Evolutionary conservation across 2,113 vertebrate species (phyloP).

Genomic region (Hydropotes inermis): DNA sequence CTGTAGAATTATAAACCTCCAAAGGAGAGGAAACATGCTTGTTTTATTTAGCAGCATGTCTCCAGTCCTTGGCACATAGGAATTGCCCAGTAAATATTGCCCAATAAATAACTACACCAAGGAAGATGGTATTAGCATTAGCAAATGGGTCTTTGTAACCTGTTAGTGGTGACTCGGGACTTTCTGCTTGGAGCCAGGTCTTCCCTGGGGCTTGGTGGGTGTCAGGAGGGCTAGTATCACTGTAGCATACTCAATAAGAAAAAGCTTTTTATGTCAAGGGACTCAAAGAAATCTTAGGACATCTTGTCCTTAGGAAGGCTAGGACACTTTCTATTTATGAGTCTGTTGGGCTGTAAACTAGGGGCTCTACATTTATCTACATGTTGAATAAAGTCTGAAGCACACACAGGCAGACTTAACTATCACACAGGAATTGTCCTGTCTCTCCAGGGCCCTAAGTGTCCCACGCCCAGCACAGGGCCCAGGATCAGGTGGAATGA

Average conservation of each 20-base stretch:
- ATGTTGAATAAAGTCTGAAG: background rate
- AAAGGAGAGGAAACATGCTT: background rate
- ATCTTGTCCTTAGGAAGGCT: background rate
- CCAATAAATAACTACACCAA: background rate
- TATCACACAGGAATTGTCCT: background rate
- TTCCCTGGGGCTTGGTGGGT: background rate
- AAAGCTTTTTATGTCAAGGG: background rate
- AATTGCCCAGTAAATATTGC: slow-evolving; percentile 8
- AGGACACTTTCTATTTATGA: background rate
- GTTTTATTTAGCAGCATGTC: background rate
- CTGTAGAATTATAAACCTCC: background rate
- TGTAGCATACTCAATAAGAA: background rate
- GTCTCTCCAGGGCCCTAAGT: background rate
- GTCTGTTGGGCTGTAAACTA: background rate
- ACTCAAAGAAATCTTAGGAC: background rate
- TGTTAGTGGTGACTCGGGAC: background rate
- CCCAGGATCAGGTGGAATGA: background rate
- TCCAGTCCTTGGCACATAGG: background rate
- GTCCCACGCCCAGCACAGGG: background rate
- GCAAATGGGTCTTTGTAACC: background rate
- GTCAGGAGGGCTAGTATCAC: background rate
- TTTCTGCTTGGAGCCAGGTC: background rate
- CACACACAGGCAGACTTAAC: background rate
- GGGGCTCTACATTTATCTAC: background rate
- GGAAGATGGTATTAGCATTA: background rate